phyloP scores from a whole-genome alignment of 1,140 invertebrate genomes.

The Harlomillsia oculata region DNA sequence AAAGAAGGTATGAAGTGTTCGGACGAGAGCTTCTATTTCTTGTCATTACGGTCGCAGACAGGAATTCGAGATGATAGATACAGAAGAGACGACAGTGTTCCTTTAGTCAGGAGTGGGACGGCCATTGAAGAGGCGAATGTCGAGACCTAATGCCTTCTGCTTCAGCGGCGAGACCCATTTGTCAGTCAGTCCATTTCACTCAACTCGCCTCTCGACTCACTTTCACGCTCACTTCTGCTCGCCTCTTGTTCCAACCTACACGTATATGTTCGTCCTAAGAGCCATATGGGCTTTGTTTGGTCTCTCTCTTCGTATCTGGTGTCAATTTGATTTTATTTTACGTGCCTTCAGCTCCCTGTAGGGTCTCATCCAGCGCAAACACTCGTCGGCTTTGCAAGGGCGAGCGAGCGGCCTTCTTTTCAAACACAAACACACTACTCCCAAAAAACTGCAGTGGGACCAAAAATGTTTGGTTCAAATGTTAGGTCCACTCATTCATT shows the following conservation, averaged over 20 bases:
- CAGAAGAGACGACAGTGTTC: background rate
- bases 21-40: too few relatives aligned
- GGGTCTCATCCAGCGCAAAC: background rate
- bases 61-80: background rate
- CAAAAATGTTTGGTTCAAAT: too few relatives aligned
- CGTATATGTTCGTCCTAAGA: too few relatives aligned
- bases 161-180: conserved; percentile 16
- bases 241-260: background rate
- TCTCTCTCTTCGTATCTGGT: background rate
- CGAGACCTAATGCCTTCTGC: conserved; percentile 8
- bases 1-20: too few relatives aligned
- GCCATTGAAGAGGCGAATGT: background rate
- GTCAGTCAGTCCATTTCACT: conserved; percentile 14
- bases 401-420: too few relatives aligned
- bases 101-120: background rate
- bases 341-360: conserved; percentile 7
- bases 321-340: conserved; percentile 10
- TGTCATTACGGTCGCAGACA: too few relatives aligned
- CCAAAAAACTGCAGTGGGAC: too few relatives aligned
- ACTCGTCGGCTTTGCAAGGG: background rate
- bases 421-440: too few relatives aligned
- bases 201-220: background rate
- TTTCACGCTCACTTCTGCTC: conserved; percentile 7
- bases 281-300: too few relatives aligned
- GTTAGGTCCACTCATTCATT: too few relatives aligned